phyloP scores from a whole-genome alignment of 2,113 vertebrate genomes.

The Psilopogon haemacephalus region DNA sequence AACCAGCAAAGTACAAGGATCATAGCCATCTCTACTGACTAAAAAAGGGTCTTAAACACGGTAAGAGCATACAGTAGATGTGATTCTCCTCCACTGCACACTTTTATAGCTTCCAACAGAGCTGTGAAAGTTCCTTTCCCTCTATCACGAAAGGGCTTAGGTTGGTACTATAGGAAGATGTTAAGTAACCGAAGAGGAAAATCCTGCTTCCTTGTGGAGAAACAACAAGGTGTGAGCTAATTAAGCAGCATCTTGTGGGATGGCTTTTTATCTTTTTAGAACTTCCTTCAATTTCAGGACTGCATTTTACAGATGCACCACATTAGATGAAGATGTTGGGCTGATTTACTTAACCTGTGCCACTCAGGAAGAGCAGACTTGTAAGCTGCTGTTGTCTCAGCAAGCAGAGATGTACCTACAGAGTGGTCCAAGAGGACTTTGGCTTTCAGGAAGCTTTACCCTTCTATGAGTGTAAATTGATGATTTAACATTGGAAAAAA shows the following conservation, averaged over 20 bases:
- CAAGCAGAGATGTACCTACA: constrained; percentile 10
- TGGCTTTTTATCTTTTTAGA: neutral
- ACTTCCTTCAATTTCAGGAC: neutral
- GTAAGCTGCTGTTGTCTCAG: constrained; percentile 8
- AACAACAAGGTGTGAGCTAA: neutral
- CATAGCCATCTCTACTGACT: neutral
- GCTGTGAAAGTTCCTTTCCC: neutral
- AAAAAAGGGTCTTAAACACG: neutral
- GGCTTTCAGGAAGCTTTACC: constrained; percentile 73
- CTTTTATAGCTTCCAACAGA: neutral
- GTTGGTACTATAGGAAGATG: neutral
- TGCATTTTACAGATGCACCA: accelerated
- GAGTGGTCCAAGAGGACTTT: constrained; percentile 29
- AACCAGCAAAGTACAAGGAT: constrained; percentile 29
- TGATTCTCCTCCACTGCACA: neutral
- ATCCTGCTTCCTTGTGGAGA: neutral
- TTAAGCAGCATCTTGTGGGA: neutral
- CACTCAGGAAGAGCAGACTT: neutral
- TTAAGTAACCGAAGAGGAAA: neutral
- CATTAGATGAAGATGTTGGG: neutral
- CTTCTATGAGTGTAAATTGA: constrained; percentile 71
- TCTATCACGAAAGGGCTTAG: neutral
- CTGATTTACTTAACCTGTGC: neutral
- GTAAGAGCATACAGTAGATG: neutral
- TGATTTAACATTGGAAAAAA: constrained; percentile 51